Percentiles rank a stretch among this genome's conserved stretches.
phyloP scores from a whole-genome alignment of 2,888 invertebrate species.

The Drosophila borealis region DNA sequence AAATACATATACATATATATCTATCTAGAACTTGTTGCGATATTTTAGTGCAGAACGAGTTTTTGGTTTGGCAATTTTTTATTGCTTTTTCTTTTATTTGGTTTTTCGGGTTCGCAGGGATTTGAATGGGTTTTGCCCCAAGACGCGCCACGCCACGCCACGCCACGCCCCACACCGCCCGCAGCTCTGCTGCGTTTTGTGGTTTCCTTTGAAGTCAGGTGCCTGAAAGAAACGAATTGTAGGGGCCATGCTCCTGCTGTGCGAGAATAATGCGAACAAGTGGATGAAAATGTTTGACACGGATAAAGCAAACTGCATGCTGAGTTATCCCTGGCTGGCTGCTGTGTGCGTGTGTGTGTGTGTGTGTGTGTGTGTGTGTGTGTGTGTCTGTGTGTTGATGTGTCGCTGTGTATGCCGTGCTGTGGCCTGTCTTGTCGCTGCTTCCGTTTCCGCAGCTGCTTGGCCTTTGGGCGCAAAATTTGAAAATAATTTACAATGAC shows the following conservation, averaged over 20 bases:
- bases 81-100: conserved; percentile 10
- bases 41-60: conserved; percentile 54
- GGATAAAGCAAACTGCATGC: conserved; percentile 70
- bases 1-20: neutral
- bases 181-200: conserved; percentile 30
- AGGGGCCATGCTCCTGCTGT: conserved; percentile 42
- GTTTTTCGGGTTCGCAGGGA: conserved; percentile 11
- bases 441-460: conserved; percentile 73
- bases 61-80: conserved; percentile 9
- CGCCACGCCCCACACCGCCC: neutral
- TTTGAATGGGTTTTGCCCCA: conserved; percentile 16
- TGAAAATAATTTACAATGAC: conserved; percentile 78
- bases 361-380: conserved; percentile 6
- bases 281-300: conserved; percentile 81
- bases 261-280: conserved; percentile 73
- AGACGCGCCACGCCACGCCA: neutral
- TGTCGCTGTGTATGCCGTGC: conserved; percentile 60
- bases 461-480: conserved; percentile 73
- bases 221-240: conserved; percentile 7
- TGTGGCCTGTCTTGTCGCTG: conserved; percentile 70
- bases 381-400: conserved; percentile 16
- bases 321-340: conserved; percentile 27
- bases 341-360: conserved; percentile 5
- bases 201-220: conserved; percentile 70
- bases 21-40: conserved; percentile 59